Base-by-base conservation (phyloP, 1,140 invertebrate genomes). In the Listronotus oregonensis region DNA sequence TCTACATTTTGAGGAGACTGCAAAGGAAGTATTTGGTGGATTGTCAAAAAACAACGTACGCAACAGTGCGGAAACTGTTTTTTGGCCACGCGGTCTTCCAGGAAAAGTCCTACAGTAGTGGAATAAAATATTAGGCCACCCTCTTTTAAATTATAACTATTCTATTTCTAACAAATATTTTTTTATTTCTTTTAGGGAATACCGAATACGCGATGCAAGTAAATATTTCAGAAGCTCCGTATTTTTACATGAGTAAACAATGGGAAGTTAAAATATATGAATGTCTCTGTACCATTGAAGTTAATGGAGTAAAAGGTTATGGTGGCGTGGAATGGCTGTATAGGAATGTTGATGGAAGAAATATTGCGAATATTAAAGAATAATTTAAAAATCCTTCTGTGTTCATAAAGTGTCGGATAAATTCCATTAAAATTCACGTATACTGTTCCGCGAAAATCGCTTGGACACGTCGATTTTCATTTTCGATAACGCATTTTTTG, bases 321-420 rank as follows among this genome's bases (percentile, higher is more conserved):
- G 88, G 88, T 14, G 84, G 85, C 62, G 84, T 85, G 3, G 88
- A 90, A 77, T 90, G 87, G 84, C 82, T 86, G 50, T 90, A 89
- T 73, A 82, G 84, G 61, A 83, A 87, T 58, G 49, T 71, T 10
- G 37, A 66, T 40, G 69, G 63, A 56, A 64, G 50, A 70, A 66
- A 59, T 55, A 46, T 60, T 14, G 15, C 8, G 40, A 9, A 21
- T 15, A 0, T 12, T 50, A n/a, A 15, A n/a, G 8, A 44, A 15
- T 14, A 44, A 12, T 1, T 14, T n/a, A n/a, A n/a, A 39, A 39
- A 39, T 12, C 7, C 7, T 8, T 39, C 7, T 39, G 37, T 39
- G 37, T 8, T 8, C 7, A 39, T 39, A 8, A 8, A 12, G 7
- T 8, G 37, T 8, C 12, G 37, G 12, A 7, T 39, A 39, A 39